A percentile compares a stretch with the other conserved stretches of the same genome.
phyloP scores from a whole-genome alignment of 2,888 invertebrate genomes.

The Sphecodes monilicornis region DNA sequence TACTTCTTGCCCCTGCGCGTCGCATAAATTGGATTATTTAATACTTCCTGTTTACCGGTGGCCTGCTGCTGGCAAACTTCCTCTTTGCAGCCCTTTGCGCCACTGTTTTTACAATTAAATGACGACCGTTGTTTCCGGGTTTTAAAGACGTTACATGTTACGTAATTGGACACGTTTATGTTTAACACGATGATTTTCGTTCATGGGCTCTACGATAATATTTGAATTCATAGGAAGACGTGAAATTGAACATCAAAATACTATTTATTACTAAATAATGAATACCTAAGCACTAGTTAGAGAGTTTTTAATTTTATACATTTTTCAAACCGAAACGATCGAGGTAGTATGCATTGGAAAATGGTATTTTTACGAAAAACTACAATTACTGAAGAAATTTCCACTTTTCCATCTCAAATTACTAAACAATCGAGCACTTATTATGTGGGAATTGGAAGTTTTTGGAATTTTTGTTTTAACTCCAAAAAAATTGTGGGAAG shows the following conservation, averaged over 20 bases:
- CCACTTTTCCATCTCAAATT: no score
- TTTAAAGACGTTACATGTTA: constrained; percentile 17
- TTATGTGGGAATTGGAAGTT: no score
- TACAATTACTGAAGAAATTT: no score
- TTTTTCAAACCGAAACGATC: background rate
- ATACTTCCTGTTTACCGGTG: constrained; percentile 49
- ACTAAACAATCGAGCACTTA: no score
- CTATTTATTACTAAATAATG: background rate
- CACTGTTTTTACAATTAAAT: constrained; percentile 41
- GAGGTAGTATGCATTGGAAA: no score
- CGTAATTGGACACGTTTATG: background rate
- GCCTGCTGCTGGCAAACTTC: constrained; percentile 47
- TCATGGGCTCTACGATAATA: background rate
- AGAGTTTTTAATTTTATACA: background rate
- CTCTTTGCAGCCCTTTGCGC: constrained; percentile 41
- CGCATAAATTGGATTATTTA: constrained; percentile 42
- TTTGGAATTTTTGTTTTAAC: no score
- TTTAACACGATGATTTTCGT: background rate
- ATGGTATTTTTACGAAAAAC: no score
- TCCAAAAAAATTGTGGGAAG: no score
- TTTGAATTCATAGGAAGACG: background rate
- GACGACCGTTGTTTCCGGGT: constrained; percentile 35
- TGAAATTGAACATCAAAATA: background rate
- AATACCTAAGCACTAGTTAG: background rate
- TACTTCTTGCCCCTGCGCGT: constrained; percentile 32